Conservation (phyloP, 2,797 vertebrate genomes). For the Halcyon badia region DNA sequence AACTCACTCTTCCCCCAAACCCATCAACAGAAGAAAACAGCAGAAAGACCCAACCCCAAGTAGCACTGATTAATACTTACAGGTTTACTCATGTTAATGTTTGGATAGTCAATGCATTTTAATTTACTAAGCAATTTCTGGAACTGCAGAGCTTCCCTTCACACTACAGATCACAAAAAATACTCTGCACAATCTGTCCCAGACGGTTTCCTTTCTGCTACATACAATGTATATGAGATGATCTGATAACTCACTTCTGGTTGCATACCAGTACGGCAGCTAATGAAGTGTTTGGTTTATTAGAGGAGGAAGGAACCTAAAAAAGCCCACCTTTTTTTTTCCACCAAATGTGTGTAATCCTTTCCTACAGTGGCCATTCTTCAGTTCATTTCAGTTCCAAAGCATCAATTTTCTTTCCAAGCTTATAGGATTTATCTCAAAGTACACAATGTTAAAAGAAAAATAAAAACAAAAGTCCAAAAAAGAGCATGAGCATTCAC, state of each 20-base stretch:
- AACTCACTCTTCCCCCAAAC: background rate
- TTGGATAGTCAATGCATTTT: background rate
- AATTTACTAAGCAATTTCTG: background rate
- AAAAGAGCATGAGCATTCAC: background rate
- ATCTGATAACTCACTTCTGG: conserved; percentile 24
- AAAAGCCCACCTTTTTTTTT: too few relatives aligned
- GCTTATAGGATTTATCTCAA: background rate
- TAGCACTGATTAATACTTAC: background rate
- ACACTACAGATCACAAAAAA: background rate
- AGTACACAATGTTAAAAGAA: background rate
- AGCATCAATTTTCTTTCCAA: background rate
- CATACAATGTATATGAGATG: background rate
- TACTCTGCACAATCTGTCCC: background rate
- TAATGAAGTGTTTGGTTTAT: background rate
- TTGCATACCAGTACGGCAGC: background rate
- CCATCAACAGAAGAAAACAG: background rate
- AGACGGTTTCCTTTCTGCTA: conserved; percentile 4
- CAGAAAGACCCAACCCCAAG: background rate
- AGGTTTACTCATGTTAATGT: background rate
- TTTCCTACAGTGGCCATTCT: background rate
- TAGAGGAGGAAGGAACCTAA: background rate
- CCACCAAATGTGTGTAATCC: background rate
- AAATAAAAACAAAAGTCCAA: background rate
- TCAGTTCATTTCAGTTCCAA: background rate
- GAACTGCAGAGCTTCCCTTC: background rate